Base-by-base conservation (phyloP, 2,797 vertebrate genomes). In the Hippocampus kuda region DNA sequence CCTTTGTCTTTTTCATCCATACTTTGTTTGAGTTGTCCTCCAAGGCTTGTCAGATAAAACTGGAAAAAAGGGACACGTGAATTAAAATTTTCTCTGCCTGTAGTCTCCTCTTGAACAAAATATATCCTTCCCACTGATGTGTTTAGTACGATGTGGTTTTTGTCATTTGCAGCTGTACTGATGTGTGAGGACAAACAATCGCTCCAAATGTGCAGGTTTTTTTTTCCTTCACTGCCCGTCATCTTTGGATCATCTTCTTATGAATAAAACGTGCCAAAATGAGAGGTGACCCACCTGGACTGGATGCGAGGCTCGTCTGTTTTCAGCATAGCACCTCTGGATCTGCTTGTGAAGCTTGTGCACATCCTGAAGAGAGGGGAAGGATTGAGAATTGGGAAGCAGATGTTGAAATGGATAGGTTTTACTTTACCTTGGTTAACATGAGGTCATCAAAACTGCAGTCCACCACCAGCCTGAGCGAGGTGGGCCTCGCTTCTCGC, bases 311-410 rank as follows among this genome's bases (percentile, higher is more conserved):
- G 94, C 93, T 66, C 95, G 91, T 71, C 95, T 90, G 84, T 99
- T 99, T 87, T 96, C 95, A 59, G 97, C 93, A 0, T 99, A 99
- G 80, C 95, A 98, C 65, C 97, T 90, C 84, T 98, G 94, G 86
- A 99, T 95, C 87, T 99, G 97, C 81, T 95, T 99, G 88, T 98
- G 95, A 71, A 99, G 95, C 83, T 99, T 99, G 83, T 93, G 91
- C 46, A 99, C 90, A 68, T 98, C 96, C 96, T 98, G 34, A 49
- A 4, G n/a, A 44, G 65, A 66, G 24, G 27, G 1, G 16, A 27
- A 26, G 9, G 3, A 13, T 6, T 62, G 60, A 22, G 34, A 62
- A 41, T 4, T 41, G 38, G 4, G 61, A 64, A 24, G 53, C 38
- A 44, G 13, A 54, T 54, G 18, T 42, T 38, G 34, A 18, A 30